Conservation (phyloP, 1,140 invertebrate species). For the Drosophila neocordata region DNA sequence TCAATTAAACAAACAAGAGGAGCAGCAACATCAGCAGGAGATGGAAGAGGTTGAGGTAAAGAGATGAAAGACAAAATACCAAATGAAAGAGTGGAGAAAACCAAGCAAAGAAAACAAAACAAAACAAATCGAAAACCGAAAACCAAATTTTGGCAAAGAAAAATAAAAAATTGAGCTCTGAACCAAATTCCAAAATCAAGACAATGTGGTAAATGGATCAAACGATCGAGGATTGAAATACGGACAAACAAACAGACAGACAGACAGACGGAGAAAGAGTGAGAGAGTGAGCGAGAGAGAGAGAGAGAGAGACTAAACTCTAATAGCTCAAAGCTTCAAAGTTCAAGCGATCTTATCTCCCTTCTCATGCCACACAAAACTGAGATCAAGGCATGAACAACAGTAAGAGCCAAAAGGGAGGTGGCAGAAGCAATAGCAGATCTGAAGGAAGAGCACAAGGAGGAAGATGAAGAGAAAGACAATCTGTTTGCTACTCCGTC, state of each 20-base stretch:
- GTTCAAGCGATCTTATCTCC: conserved; percentile 57
- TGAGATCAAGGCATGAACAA: background rate
- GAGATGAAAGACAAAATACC: conserved; percentile 38
- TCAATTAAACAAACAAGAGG: conserved; percentile 79
- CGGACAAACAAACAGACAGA: conserved; percentile 2
- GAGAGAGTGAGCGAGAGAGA: conserved; percentile 23
- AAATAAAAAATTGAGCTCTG: conserved; percentile 33
- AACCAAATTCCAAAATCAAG: conserved; percentile 66
- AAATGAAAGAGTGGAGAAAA: conserved; percentile 27
- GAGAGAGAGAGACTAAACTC: conserved; percentile 30
- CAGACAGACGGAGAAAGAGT: background rate
- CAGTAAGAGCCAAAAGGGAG: no score
- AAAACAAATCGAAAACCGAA: background rate
- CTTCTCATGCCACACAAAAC: conserved; percentile 16
- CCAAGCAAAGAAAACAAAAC: no score
- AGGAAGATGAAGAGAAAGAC: conserved; percentile 17
- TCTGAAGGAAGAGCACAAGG: background rate
- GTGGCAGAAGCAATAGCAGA: background rate
- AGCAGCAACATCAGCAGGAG: conserved; percentile 13
- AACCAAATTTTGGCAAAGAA: conserved; percentile 53
- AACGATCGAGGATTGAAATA: conserved; percentile 44
- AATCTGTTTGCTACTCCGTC: background rate
- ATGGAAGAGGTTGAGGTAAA: conserved; percentile 2
- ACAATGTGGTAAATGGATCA: conserved; percentile 57
- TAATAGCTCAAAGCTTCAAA: conserved; percentile 54